Evolutionary conservation across 2,797 vertebrate genomes (phyloP).

Genomic region (Acomys russatus): DNA sequence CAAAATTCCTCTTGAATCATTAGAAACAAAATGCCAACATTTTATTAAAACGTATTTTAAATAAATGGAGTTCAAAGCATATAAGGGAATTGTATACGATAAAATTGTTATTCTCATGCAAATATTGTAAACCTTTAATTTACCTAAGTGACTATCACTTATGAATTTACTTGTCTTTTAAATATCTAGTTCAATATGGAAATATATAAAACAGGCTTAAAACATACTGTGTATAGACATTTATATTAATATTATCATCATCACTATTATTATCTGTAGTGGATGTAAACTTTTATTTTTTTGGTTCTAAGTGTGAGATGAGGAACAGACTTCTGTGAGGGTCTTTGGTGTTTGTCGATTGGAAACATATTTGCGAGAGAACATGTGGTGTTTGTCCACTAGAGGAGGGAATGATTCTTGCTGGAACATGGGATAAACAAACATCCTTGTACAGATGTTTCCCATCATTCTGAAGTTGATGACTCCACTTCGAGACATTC

Average conservation of each 20-base stretch:
- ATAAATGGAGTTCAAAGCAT: slow-evolving; percentile 12
- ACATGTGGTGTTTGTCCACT: no score
- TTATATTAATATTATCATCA: not conserved
- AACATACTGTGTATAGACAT: not conserved
- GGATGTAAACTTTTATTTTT: no score
- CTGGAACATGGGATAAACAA: no score
- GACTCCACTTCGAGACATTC: no score
- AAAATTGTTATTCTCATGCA: slow-evolving; percentile 34
- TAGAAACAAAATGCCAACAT: not conserved
- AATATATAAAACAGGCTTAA: not conserved
- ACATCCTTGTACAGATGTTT: no score
- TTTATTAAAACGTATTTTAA: slow-evolving; percentile 1
- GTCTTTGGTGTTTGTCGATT: no score
- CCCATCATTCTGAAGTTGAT: no score
- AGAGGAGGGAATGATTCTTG: no score
- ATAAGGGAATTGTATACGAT: not conserved
- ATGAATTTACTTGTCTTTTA: not conserved
- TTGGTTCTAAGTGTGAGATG: no score
- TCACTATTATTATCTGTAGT: no score
- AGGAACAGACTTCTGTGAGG: no score
- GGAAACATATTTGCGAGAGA: no score
- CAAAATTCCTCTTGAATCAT: not conserved
- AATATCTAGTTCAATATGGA: not conserved
- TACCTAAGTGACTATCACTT: not conserved
- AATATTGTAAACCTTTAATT: not conserved